phyloP scores from a whole-genome alignment of 2,797 vertebrate species.

The Oophaga sylvatica region DNA sequence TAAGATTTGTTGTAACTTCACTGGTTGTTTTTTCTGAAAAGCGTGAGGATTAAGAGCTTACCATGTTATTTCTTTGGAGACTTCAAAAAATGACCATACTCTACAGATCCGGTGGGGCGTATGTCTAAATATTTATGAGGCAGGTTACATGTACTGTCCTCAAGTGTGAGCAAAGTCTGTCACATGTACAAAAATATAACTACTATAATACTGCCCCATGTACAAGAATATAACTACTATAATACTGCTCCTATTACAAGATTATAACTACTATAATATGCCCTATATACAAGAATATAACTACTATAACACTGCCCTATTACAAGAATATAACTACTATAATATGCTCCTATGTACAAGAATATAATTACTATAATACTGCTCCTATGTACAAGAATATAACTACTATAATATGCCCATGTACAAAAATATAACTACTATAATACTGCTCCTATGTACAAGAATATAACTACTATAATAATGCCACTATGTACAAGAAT shows the following conservation, averaged over 20 bases:
- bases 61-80: constrained; percentile 41
- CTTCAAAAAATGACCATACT: constrained; percentile 24
- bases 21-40: constrained; percentile 40
- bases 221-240: constrained; percentile 12
- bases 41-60: constrained; percentile 43
- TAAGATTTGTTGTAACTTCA: constrained; percentile 38
- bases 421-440: no score
- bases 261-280: constrained; percentile 1
- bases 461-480: constrained; percentile 1
- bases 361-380: constrained; percentile 20
- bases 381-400: not conserved
- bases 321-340: not conserved
- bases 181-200: not conserved
- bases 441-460: not conserved
- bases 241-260: not conserved
- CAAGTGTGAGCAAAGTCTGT: no score
- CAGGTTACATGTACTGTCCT: constrained; percentile 4
- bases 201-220: not conserved
- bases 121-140: constrained; percentile 52
- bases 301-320: not conserved
- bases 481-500: no score
- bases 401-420: constrained; percentile 1
- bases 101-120: not conserved
- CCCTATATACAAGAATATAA: no score
- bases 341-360: no score